Base-by-base conservation (phyloP, 2,113 vertebrate species). In the Actenoides hombroni region DNA sequence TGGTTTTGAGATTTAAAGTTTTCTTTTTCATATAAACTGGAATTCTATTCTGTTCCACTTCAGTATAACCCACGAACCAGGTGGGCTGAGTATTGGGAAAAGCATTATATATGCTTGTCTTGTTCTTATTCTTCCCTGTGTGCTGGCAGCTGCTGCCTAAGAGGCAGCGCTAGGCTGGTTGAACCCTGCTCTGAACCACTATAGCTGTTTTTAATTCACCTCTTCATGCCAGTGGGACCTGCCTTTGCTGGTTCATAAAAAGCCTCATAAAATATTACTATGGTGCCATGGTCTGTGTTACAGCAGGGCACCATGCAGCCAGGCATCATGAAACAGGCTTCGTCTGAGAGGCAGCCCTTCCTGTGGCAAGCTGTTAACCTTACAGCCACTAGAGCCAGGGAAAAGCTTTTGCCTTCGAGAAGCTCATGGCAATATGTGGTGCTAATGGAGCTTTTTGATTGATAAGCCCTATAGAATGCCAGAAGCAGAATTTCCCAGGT, bases 191-290 rank as follows among this genome's bases (percentile, higher is more conserved):
- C 77, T 3, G 2, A 89, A 78, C 33, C 48, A 13, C 29, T 53
- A 53, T 69, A 57, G 48, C 69, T 60, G 77, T 54, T 92, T 42
- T 75, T 54, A 54, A 56, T 61, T 94, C 69, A 71, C 69, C 53
- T 76, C 69, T 71, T 26, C 2, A 2, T 73, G 69, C 81, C 59
- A 46, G 35, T 40, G 69, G 77, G 81, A 92, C 77, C 42, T 68
- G 86, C 61, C 77, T 92, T 84, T 87, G 74, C 73, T 64, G 65
- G 39, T 85, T 88, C 44, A 56, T 75, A 83, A 83, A 68, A 84
- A 54, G 10, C 23, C 23, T 92, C 80, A 64, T 94, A 60, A 95
- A 97, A 82, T 82, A 91, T 87, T 94, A 37, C 73, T 82, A 64
- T 60, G 21, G 29, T 93, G 78, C 61, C 2, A 5, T 23, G n/a